Percentiles rank a stretch among this genome's conserved stretches.
These are phyloP conservation scores for Electrophaes corylata DNA, from an alignment of 2,888 invertebrate species.

Conservation along the genomic window DNA sequence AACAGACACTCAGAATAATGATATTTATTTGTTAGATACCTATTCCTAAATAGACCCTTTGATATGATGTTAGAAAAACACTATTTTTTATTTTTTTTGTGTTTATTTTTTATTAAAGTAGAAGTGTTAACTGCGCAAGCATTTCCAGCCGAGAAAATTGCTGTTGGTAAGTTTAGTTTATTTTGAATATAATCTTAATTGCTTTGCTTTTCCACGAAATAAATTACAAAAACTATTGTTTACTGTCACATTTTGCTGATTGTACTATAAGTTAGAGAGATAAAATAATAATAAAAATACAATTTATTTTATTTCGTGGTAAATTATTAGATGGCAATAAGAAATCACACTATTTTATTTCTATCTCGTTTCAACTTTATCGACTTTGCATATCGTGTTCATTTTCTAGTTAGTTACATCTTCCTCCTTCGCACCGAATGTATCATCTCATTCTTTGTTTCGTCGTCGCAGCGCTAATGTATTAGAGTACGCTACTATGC, in stretches of 20 bases:
- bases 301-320: not conserved
- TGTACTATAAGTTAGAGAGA: too few relatives aligned
- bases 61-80: constrained; percentile 49
- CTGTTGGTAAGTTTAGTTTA: constrained; percentile 67
- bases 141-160: constrained; percentile 76
- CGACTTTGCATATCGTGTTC: constrained; percentile 45
- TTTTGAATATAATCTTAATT: too few relatives aligned
- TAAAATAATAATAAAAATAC: not conserved
- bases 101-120: constrained; percentile 64
- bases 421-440: constrained; percentile 59
- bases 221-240: not conserved
- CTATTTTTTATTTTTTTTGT: constrained; percentile 47
- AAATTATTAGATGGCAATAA: not conserved
- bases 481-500: constrained; percentile 10
- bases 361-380: constrained; percentile 52
- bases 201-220: too few relatives aligned
- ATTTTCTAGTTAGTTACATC: constrained; percentile 48
- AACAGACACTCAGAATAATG: constrained; percentile 27
- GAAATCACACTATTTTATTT: constrained; percentile 19
- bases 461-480: constrained; percentile 36
- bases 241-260: too few relatives aligned
- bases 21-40: not conserved
- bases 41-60: not conserved
- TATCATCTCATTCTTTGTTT: constrained; percentile 44
- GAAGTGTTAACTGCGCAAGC: constrained; percentile 65